Base-by-base conservation (phyloP, 2,888 invertebrate genomes). In the Spisula subtruncata region DNA sequence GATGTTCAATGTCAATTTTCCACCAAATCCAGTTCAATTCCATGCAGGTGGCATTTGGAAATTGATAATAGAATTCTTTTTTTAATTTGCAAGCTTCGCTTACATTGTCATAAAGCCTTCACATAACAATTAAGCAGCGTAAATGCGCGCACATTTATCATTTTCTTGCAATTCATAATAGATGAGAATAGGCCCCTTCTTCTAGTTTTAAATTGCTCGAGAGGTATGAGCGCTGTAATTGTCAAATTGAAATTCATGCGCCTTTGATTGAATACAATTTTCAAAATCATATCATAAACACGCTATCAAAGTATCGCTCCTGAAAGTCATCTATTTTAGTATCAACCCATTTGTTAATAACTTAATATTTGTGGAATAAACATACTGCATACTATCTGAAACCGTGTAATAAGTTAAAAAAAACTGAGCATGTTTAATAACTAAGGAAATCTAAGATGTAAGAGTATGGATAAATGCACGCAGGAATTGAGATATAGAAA, bases 141-240 rank as follows among this genome's bases (percentile, higher is more conserved):
- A 83, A 85, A 60, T 90, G 88, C 86, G 82, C 54, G 86, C 29
- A 75, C 88, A 86, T 89, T 85, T 66, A 88, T 89, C 89, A 89
- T 84, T 86, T 88, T 83, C 60, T 81, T 85, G 81, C 85, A 85
- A 90, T 91, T 84, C 91, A 91, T 91, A 91, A 91, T 91, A 88
- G 88, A 91, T 91, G 91, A 91, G 89, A n/a, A 60, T n/a, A 8
- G 14, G 32, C 12, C 32, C 25, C 66, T 66, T 54, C 75, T 51
- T 79, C 85, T 48, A 48, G 54, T 85, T 85, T n/a, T 85, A 85
- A 85, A 84, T 84, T 75, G 75, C 66, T 32, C 79, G 14, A 35
- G 80, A 79, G 48, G 10, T 48, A 35, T 48, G 51, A 81, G n/a
- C 81, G 29, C 80, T 32, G 80, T 80, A 80, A 56, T 80, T 75